Conservation (phyloP, 2,797 vertebrate genomes). For the Takifugu ocellatus region DNA sequence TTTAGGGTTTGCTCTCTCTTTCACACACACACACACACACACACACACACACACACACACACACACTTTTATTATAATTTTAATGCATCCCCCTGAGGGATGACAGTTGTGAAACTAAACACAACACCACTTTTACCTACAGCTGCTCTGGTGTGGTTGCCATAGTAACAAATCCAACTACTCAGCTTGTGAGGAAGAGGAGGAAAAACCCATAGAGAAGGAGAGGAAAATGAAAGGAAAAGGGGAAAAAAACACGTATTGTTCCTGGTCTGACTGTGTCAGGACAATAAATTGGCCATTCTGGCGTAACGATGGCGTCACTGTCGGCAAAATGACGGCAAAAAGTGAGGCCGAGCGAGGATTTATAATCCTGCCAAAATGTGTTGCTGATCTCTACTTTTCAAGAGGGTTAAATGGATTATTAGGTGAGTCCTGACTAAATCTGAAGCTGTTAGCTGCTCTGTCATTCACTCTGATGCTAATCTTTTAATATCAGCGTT, state of each 20-base stretch:
- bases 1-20: conserved; percentile 15
- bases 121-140: conserved; percentile 29
- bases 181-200: conserved; percentile 20
- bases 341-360: too few species aligned
- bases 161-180: conserved; percentile 58
- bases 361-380: too few species aligned
- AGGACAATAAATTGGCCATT: conserved; percentile 54
- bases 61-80: conserved; percentile 8
- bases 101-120: conserved; percentile 27
- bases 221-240: neutral
- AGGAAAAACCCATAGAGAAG: conserved; percentile 2
- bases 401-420: too few species aligned
- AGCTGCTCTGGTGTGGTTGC: conserved; percentile 53
- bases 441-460: too few species aligned
- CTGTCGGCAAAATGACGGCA: too few species aligned
- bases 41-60: conserved; percentile 4
- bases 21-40: neutral
- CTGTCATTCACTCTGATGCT: too few species aligned
- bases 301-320: conserved; percentile 49
- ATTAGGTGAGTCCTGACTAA: too few species aligned
- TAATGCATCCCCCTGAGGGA: conserved; percentile 11
- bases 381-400: too few species aligned
- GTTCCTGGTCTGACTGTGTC: conserved; percentile 56
- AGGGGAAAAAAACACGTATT: conserved; percentile 24
- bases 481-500: too few species aligned